phyloP scores from a whole-genome alignment of 2,888 invertebrate genomes.

The Harmothoe impar region DNA sequence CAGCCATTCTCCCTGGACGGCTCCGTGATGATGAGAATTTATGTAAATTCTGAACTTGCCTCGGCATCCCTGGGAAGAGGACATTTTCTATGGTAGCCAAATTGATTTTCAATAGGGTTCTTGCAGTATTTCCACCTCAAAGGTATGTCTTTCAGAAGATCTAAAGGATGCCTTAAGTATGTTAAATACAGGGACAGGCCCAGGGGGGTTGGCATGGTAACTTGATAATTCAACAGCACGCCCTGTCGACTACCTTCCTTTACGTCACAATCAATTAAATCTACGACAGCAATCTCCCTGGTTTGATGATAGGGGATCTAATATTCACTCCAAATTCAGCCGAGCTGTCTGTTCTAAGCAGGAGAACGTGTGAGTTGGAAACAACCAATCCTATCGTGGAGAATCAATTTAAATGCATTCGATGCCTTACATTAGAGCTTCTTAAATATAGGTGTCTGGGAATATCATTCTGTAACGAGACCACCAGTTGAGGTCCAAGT shows the following conservation, averaged over 20 bases:
- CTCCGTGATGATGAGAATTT: neutral
- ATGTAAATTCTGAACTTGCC: neutral
- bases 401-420: neutral
- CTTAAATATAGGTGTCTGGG: too few relatives aligned
- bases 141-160: conserved; percentile 19
- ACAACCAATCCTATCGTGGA: neutral
- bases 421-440: too few relatives aligned
- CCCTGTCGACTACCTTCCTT: neutral
- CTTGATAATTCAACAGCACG: neutral
- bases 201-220: neutral
- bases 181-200: neutral
- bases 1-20: neutral
- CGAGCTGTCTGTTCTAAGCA: neutral
- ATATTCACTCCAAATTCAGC: neutral
- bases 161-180: conserved; percentile 1
- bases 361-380: neutral
- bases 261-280: neutral
- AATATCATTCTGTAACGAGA: too few relatives aligned
- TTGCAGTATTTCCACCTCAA: neutral
- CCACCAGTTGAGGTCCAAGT: too few relatives aligned
- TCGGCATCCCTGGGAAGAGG: neutral
- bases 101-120: conserved; percentile 28
- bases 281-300: neutral
- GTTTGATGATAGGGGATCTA: conserved; percentile 1
- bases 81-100: neutral